Conservation (phyloP, 2,113 vertebrate genomes). For the Erinaceus europaeus region DNA sequence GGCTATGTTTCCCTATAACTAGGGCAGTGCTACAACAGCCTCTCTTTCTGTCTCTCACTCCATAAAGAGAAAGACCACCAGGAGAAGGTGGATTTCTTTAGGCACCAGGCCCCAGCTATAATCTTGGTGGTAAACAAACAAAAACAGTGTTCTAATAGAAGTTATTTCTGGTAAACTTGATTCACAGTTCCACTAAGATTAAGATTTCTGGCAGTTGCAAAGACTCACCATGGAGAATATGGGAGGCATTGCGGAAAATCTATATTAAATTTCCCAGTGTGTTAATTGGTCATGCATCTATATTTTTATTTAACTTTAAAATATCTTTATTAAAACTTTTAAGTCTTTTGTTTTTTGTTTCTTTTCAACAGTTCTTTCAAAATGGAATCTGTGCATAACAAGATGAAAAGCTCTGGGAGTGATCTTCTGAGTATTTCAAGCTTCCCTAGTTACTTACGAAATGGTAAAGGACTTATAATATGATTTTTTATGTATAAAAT, state of each 20-base stretch:
- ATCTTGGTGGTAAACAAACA: too few species aligned
- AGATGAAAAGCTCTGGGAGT: conserved; percentile 65
- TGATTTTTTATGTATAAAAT: not conserved
- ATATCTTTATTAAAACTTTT: not conserved
- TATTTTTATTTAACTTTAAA: not conserved
- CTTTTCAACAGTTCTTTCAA: conserved; percentile 73
- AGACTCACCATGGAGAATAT: not conserved
- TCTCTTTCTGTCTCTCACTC: too few species aligned
- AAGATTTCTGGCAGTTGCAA: not conserved
- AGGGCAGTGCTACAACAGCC: too few species aligned
- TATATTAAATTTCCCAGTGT: not conserved
- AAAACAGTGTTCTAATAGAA: not conserved
- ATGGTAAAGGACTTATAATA: conserved; percentile 73
- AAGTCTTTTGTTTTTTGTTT: not conserved
- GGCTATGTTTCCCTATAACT: not conserved
- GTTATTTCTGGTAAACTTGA: not conserved
- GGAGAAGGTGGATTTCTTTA: too few species aligned
- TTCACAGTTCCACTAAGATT: not conserved
- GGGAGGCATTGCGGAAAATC: not conserved
- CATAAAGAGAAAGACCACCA: too few species aligned
- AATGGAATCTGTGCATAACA: conserved; percentile 70
- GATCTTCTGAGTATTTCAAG: conserved; percentile 43
- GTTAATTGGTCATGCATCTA: not conserved
- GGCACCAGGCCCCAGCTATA: too few species aligned
- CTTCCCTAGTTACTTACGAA: conserved; percentile 64